These are phyloP conservation scores for Electrophaes corylata DNA, from an alignment of 2,888 invertebrate genomes.

Conservation along the genomic window DNA sequence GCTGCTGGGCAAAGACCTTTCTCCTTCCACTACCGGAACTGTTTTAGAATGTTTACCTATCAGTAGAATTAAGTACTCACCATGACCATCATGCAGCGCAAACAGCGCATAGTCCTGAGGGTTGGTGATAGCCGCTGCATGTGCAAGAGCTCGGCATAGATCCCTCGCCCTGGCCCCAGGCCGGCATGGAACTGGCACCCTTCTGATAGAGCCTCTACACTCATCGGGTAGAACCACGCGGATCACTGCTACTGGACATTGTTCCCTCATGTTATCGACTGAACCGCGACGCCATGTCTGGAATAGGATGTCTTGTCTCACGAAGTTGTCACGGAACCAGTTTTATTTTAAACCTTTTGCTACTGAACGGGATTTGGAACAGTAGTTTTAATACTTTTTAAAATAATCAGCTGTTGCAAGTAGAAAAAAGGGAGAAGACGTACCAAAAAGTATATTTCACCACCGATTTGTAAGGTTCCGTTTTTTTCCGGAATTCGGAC, in stretches of 20 bases:
- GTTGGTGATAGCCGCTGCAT: slow-evolving; percentile 97
- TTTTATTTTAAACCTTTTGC: too few species aligned
- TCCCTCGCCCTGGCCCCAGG: slow-evolving; percentile 97
- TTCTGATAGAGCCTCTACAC: slow-evolving; percentile 94
- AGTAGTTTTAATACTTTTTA: too few species aligned
- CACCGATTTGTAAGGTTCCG: too few species aligned
- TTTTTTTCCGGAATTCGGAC: too few species aligned
- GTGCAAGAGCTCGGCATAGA: slow-evolving; percentile 97
- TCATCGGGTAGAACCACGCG: slow-evolving; percentile 97
- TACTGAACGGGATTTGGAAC: too few species aligned
- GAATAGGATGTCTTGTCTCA: not conserved
- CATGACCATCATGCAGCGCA: slow-evolving; percentile 94
- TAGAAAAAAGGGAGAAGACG: too few species aligned
- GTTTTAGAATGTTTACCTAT: too few species aligned
- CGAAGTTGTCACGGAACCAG: too few species aligned
- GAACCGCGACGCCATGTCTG: slow-evolving; percentile 83
- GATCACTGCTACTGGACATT: slow-evolving; percentile 85
- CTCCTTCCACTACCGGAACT: too few species aligned
- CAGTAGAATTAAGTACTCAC: slow-evolving; percentile 68
- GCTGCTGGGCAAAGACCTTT: too few species aligned
- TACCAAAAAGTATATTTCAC: too few species aligned
- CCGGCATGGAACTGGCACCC: slow-evolving; percentile 95
- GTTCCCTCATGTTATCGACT: slow-evolving; percentile 54
- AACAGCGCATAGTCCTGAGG: slow-evolving; percentile 98
- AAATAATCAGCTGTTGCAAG: too few species aligned